phyloP scores from a whole-genome alignment of 2,888 invertebrate genomes.

The Yponomeuta malinellus region DNA sequence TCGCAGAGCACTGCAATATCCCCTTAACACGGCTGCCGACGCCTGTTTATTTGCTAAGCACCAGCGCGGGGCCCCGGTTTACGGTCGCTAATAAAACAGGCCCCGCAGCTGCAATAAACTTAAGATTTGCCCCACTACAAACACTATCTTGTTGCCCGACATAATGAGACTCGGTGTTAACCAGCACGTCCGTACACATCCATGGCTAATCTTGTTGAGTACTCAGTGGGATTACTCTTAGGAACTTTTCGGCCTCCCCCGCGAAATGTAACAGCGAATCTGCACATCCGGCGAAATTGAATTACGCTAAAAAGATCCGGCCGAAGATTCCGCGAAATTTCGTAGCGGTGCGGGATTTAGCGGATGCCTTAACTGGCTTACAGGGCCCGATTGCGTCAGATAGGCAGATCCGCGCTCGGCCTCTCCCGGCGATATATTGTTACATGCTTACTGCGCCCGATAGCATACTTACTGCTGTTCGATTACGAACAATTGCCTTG shows the following conservation, averaged over 20 bases:
- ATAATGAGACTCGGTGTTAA: constrained; percentile 13
- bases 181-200: background rate
- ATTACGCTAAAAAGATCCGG: constrained; percentile 62
- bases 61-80: constrained; percentile 28
- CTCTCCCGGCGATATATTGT: constrained; percentile 29
- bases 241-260: background rate
- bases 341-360: constrained; percentile 49
- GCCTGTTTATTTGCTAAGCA: constrained; percentile 41
- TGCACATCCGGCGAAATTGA: constrained; percentile 55
- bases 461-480: constrained; percentile 19
- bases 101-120: constrained; percentile 13
- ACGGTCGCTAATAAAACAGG: constrained; percentile 11
- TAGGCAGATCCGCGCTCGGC: constrained; percentile 54
- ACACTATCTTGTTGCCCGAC: constrained; percentile 12
- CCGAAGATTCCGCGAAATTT: constrained; percentile 48
- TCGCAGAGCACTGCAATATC: constrained; percentile 10
- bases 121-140: constrained; percentile 13
- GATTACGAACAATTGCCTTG: background rate
- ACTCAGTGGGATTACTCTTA: constrained; percentile 2
- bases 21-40: constrained; percentile 22
- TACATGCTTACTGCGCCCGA: constrained; percentile 41
- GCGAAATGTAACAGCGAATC: constrained; percentile 34
- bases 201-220: constrained; percentile 7
- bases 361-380: constrained; percentile 61
- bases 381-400: constrained; percentile 56